phyloP scores from a whole-genome alignment of 2,888 invertebrate species.

The Drosophila merina region DNA sequence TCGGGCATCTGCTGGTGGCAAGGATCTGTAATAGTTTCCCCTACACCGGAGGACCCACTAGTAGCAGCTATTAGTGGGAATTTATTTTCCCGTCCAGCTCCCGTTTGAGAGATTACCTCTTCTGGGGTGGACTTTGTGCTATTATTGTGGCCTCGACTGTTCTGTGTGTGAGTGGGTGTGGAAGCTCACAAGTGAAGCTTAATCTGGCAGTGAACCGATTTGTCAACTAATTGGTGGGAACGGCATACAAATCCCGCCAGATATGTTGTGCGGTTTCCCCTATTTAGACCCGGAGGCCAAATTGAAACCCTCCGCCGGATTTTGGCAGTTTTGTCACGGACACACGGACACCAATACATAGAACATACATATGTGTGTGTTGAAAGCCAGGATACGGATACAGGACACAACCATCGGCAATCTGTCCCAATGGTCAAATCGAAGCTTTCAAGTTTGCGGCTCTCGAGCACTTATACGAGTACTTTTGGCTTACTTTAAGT shows the following conservation, averaged over 20 bases:
- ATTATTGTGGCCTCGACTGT: constrained; percentile 1
- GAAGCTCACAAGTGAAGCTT: constrained; percentile 29
- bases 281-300: constrained; percentile 20
- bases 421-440: constrained; percentile 44
- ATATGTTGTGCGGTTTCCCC: constrained; percentile 45
- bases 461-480: constrained; percentile 35
- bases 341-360: not conserved
- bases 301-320: constrained; percentile 41
- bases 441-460: constrained; percentile 35
- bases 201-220: constrained; percentile 45
- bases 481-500: constrained; percentile 23
- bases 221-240: constrained; percentile 54
- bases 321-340: constrained; percentile 41
- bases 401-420: constrained; percentile 21
- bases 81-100: not conserved
- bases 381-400: constrained; percentile 1
- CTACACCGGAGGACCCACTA: not conserved
- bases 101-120: too few species aligned
- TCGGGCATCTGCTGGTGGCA: constrained; percentile 16
- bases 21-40: not conserved
- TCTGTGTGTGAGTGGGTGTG: not conserved
- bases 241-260: constrained; percentile 41
- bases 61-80: not conserved
- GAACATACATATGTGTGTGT: not conserved
- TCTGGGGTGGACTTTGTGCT: too few species aligned